Conservation (phyloP, 1,140 invertebrate genomes). For the Drosophila albomicans region DNA sequence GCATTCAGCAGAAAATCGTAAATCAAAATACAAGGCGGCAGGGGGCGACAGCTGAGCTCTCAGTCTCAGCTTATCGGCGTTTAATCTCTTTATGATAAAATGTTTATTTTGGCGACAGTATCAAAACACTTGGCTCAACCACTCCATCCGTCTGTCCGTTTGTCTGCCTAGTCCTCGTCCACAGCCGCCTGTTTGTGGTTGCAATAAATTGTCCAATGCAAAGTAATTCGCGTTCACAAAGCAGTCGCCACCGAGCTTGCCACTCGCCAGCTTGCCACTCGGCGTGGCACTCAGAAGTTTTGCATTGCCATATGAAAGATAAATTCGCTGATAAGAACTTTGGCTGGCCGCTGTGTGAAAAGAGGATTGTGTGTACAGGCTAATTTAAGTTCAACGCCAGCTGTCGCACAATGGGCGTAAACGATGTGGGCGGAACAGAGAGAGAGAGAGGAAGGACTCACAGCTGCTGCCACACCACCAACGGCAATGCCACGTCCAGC, state of each 20-base stretch:
- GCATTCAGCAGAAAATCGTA: conserved; percentile 63
- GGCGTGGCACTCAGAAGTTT: conserved; percentile 59
- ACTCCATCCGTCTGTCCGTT: conserved; percentile 6
- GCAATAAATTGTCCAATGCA: conserved; percentile 73
- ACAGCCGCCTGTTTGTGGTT: conserved; percentile 52
- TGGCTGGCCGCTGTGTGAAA: conserved; percentile 61
- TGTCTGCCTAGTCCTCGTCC: background rate
- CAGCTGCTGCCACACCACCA: conserved; percentile 30
- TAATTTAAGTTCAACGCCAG: conserved; percentile 83
- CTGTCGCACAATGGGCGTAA: conserved; percentile 59
- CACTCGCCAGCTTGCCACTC: conserved; percentile 14
- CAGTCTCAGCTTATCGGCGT: conserved; percentile 68
- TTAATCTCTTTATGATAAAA: conserved; percentile 84
- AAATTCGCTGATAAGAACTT: conserved; percentile 82
- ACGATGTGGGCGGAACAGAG: conserved; percentile 20
- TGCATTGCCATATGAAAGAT: conserved; percentile 78
- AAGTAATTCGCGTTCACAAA: conserved; percentile 61
- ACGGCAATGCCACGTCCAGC: conserved; percentile 8
- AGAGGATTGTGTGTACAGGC: conserved; percentile 78
- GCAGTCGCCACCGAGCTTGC: conserved; percentile 8
- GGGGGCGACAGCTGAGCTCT: background rate
- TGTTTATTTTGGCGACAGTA: conserved; percentile 78
- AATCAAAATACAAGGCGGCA: conserved; percentile 61
- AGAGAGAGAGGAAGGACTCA: background rate
- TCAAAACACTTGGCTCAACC: conserved; percentile 59